These are phyloP conservation scores for Batillaria attramentaria DNA, from an alignment of 1,140 invertebrate species.

Conservation along the genomic window DNA sequence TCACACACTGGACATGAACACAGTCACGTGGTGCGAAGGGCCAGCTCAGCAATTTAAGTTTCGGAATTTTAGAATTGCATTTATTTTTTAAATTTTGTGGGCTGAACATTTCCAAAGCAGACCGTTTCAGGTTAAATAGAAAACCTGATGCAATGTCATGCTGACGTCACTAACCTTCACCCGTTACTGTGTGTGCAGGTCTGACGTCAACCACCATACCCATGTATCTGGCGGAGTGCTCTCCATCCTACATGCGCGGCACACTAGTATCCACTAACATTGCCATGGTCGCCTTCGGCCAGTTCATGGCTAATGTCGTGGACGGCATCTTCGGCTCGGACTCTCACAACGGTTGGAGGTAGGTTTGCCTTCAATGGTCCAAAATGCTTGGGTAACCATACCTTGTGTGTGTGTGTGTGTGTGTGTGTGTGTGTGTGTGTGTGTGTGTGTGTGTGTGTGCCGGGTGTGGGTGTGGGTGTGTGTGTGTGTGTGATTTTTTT, in stretches of 20 bases:
- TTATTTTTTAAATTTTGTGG: too few species aligned
- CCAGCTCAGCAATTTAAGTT: too few species aligned
- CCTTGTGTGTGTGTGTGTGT: not conserved
- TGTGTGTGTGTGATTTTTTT: not conserved
- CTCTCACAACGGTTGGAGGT: conserved; percentile 76
- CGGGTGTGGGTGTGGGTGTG: not conserved
- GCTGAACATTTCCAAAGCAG: too few species aligned
- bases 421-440: not conserved
- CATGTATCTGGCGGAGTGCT: conserved; percentile 78
- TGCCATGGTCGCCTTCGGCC: conserved; percentile 77
- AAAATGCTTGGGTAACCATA: too few species aligned
- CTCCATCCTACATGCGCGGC: conserved; percentile 75
- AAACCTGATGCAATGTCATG: too few species aligned
- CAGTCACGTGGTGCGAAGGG: too few species aligned
- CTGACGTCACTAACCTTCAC: too few species aligned
- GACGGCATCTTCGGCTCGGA: conserved; percentile 75
- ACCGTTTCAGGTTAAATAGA: too few species aligned
- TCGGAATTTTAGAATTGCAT: too few species aligned
- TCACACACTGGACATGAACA: too few species aligned
- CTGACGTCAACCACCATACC: conserved; percentile 78
- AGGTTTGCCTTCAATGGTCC: conserved; percentile 34
- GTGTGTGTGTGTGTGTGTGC: not conserved
- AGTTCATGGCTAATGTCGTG: conserved; percentile 75
- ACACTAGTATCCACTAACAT: conserved; percentile 76
- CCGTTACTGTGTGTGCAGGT: conserved; percentile 71